A percentile compares a stretch with the other conserved stretches of the same genome.
Evolutionary conservation across 2,113 vertebrate genomes (phyloP).

Genomic region (Odobenus rosmarus): DNA sequence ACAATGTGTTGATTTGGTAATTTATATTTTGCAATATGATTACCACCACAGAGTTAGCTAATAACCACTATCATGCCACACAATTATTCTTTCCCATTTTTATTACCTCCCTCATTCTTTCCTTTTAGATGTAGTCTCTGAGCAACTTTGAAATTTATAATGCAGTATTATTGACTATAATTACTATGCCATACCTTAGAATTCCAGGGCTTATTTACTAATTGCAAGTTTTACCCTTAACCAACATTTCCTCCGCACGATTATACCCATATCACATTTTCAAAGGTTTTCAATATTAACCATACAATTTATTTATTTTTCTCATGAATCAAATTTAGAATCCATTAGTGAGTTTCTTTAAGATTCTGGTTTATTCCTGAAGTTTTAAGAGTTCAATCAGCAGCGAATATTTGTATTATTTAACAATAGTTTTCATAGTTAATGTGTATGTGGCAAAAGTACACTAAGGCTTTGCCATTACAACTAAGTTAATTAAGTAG

Average conservation of each 20-base stretch:
- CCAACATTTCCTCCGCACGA: background rate
- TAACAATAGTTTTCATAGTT: conserved; percentile 30
- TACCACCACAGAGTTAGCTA: background rate
- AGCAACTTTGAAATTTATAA: background rate
- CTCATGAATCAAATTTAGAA: background rate
- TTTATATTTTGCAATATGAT: background rate
- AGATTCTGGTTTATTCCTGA: conserved; percentile 17
- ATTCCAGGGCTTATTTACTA: background rate
- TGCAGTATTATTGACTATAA: background rate
- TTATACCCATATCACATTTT: background rate
- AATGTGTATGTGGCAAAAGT: background rate
- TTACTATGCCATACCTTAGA: background rate
- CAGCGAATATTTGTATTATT: background rate
- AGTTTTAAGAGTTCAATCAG: conserved; percentile 35
- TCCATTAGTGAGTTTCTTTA: background rate
- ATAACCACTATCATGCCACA: background rate
- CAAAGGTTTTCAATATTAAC: conserved; percentile 16
- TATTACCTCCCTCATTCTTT: background rate
- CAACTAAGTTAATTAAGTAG: background rate
- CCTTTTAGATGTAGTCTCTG: background rate
- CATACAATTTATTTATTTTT: background rate
- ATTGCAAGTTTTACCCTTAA: background rate
- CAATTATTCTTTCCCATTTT: background rate
- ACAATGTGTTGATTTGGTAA: background rate
- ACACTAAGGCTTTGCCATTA: conserved; percentile 42